Conservation (phyloP, 2,888 invertebrate species). For the Brachypterus glaber region DNA sequence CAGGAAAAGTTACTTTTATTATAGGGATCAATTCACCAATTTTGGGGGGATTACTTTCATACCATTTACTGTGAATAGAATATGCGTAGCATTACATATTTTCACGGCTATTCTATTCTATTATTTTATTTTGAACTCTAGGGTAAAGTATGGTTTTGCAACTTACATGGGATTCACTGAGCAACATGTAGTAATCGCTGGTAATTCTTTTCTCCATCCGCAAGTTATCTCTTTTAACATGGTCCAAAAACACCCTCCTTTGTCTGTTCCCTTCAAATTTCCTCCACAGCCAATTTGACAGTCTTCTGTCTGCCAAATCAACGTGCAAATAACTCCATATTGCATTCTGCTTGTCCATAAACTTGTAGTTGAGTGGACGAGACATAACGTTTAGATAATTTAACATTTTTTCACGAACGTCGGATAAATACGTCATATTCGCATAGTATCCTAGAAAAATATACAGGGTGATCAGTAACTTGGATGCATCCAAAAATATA, state of each 20-base stretch:
- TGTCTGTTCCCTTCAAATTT: constrained; percentile 72
- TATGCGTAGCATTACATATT: no score
- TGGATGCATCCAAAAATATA: no score
- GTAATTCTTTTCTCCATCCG: constrained; percentile 23
- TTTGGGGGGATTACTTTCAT: no score
- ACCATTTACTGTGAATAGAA: no score
- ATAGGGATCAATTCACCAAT: no score
- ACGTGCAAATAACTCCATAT: constrained; percentile 96
- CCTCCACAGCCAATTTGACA: constrained; percentile 86
- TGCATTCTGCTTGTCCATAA: constrained; percentile 63
- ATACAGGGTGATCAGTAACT: no score
- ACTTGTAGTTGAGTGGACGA: constrained; percentile 74
- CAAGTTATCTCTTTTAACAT: constrained; percentile 42
- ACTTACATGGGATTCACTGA: constrained; percentile 28
- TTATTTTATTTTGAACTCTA: not conserved
- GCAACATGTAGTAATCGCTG: constrained; percentile 25
- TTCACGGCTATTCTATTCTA: no score
- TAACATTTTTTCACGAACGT: constrained; percentile 88
- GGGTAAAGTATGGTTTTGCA: no score
- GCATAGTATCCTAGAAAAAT: constrained; percentile 74
- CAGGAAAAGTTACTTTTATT: no score
- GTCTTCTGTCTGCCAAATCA: constrained; percentile 83
- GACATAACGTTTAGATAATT: constrained; percentile 96
- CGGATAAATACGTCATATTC: constrained; percentile 87
- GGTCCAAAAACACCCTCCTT: constrained; percentile 60